A percentile compares a stretch with the other conserved stretches of the same genome.
Conservation (phyloP, 1,140 invertebrate species). For the Ostrea denselamellosa region DNA sequence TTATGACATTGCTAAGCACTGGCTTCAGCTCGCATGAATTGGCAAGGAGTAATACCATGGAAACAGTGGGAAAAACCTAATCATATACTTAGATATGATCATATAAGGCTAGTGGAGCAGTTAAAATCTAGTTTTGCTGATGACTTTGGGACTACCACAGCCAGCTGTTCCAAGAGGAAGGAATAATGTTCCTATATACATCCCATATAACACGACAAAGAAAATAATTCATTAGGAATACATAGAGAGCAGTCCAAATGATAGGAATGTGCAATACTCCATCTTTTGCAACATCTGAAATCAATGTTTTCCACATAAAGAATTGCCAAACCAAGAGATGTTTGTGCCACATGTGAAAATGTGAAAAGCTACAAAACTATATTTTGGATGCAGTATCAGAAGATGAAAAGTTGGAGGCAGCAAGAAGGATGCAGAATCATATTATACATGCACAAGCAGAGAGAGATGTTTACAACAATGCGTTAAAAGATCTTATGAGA, state of each 20-base stretch:
- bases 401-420: constrained; percentile 7
- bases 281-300: too few relatives aligned
- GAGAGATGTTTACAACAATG: too few relatives aligned
- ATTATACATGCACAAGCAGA: too few relatives aligned
- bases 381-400: constrained; percentile 4
- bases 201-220: not conserved
- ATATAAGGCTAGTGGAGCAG: not conserved
- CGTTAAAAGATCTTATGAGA: too few relatives aligned
- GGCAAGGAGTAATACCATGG: constrained; percentile 30
- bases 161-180: constrained; percentile 27
- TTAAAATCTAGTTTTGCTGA: constrained; percentile 22
- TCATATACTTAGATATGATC: not conserved
- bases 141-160: constrained; percentile 24
- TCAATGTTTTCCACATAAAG: too few relatives aligned
- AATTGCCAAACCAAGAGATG: too few relatives aligned
- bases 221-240: not conserved
- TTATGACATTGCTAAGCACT: not conserved
- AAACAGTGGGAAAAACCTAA: constrained; percentile 22
- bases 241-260: not conserved
- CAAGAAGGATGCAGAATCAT: not conserved
- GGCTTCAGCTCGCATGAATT: not conserved
- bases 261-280: not conserved
- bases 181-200: not conserved
- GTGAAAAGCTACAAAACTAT: not conserved
- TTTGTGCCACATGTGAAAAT: too few relatives aligned